Conservation (phyloP, 2,113 vertebrate genomes). For the Dinomys branickii region DNA sequence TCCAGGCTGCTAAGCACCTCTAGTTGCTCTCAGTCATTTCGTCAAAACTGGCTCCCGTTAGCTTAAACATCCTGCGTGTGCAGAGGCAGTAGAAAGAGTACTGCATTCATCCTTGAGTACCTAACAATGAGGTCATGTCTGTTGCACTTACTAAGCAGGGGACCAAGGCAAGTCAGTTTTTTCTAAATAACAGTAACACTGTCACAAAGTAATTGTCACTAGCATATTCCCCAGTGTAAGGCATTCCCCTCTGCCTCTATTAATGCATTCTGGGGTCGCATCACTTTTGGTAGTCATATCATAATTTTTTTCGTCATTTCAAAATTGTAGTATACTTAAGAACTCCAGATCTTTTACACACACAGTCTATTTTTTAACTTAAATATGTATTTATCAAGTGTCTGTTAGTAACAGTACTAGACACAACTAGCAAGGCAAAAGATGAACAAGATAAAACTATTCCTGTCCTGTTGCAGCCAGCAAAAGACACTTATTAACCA, state of each 20-base stretch:
- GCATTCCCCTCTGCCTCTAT: background rate
- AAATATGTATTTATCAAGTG: background rate
- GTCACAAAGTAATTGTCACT: background rate
- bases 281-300: background rate
- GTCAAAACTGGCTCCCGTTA: background rate
- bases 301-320: background rate
- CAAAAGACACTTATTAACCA: background rate
- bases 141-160: conserved; percentile 14
- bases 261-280: background rate
- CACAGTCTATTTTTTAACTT: background rate
- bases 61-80: background rate
- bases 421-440: background rate
- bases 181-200: conserved; percentile 6
- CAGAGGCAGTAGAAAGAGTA: background rate
- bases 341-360: conserved; percentile 6
- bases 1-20: background rate
- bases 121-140: background rate
- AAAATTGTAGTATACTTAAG: background rate
- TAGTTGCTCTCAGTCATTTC: background rate
- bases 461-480: background rate
- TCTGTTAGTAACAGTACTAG: background rate
- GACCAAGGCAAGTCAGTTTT: background rate
- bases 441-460: background rate
- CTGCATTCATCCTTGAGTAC: background rate
- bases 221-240: background rate